Evolutionary conservation across 2,113 vertebrate genomes (phyloP).

Genomic region (Silurus glanis): DNA sequence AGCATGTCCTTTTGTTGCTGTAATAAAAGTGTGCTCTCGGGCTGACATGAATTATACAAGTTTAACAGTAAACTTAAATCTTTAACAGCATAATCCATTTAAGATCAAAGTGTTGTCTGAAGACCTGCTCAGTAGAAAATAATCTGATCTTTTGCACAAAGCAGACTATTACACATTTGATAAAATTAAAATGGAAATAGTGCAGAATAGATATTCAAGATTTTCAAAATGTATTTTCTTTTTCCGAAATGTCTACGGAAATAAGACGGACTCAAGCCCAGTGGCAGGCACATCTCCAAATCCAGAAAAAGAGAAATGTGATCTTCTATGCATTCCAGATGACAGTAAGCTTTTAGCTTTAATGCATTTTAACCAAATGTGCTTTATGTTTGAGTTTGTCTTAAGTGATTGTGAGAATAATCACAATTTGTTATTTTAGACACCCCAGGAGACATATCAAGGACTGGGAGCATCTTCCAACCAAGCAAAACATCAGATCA

Average conservation of each 20-base stretch:
- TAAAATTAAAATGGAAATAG: too few species aligned
- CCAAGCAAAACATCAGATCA: not conserved
- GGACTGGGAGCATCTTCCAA: not conserved
- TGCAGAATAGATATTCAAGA: too few species aligned
- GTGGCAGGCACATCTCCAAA: not conserved
- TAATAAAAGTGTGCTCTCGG: not conserved
- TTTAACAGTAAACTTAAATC: not conserved
- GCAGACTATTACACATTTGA: too few species aligned
- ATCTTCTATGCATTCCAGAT: not conserved
- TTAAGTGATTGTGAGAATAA: not conserved
- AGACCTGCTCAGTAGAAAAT: too few species aligned
- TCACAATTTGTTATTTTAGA: not conserved
- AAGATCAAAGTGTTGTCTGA: not conserved
- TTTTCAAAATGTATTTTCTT: not conserved
- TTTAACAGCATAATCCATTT: not conserved
- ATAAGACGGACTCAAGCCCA: not conserved
- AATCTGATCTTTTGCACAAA: too few species aligned
- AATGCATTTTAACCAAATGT: not conserved
- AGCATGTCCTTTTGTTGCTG: not conserved
- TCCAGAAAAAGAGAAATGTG: not conserved
- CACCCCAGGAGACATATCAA: not conserved
- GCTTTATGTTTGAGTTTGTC: not conserved
- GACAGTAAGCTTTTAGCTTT: not conserved
- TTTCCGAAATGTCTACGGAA: too few species aligned
- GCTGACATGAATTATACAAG: not conserved